Percentiles rank a stretch among this genome's conserved stretches.
phyloP scores from a whole-genome alignment of 2,888 invertebrate species.

The Hylaea fasciaria region DNA sequence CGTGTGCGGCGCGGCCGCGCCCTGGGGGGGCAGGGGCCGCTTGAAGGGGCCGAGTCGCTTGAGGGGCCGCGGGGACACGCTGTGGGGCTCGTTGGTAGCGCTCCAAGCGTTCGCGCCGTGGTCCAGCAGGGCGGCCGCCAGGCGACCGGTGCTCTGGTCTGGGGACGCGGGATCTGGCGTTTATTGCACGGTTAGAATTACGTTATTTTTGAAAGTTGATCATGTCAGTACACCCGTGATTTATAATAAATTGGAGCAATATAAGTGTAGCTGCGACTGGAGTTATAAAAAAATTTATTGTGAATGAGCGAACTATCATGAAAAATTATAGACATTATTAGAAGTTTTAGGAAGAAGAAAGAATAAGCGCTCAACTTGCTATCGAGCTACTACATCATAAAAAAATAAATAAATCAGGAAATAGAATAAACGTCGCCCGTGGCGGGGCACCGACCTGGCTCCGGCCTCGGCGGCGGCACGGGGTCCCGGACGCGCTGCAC shows the following conservation, averaged over 20 bases:
- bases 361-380: no score
- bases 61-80: constrained; percentile 87
- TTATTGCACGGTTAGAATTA: background rate
- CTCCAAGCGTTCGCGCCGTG: constrained; percentile 77
- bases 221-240: no score
- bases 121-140: constrained; percentile 86
- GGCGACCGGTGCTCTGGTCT: constrained; percentile 74
- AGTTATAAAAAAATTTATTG: no score
- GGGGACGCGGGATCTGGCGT: constrained; percentile 9
- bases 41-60: constrained; percentile 89
- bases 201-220: no score
- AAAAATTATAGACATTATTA: no score
- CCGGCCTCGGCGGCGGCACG: constrained; percentile 41
- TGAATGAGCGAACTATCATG: no score
- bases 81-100: constrained; percentile 57
- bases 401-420: no score
- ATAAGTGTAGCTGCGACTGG: no score
- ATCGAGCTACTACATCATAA: no score
- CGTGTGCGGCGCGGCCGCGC: constrained; percentile 46
- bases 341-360: no score
- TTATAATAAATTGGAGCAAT: no score
- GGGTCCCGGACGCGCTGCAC: constrained; percentile 74
- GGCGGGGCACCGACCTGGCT: constrained; percentile 5
- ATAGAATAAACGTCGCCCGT: no score
- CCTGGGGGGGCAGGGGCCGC: constrained; percentile 66